Base-by-base conservation (phyloP, 2,797 vertebrate genomes). In the Eulemur rubriventer region DNA sequence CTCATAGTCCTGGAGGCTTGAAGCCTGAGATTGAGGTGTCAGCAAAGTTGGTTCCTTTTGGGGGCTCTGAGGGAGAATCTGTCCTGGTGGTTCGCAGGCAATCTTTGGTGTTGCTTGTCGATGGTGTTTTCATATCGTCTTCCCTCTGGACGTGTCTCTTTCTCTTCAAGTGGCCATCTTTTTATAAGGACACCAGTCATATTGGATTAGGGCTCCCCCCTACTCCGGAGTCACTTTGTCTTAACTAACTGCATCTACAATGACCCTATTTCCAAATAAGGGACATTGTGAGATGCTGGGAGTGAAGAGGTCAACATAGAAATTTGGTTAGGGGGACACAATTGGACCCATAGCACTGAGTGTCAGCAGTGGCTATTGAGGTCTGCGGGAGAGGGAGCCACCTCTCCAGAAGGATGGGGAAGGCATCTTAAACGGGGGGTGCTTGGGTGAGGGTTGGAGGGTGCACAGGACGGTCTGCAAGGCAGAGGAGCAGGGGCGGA, bases 381-480 rank as follows among this genome's bases (percentile, higher is more conserved):
- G 26, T 38, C 5, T 2, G 10, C 2, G 1, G n/a, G 10, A 28
- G 50, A 35, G 65, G 6, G 1, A 11, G 22, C 28, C n/a, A 3
- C 4, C 7, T 12, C 2, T 14, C 65, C 48, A 10, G 33, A 46
- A 59, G 75, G 41, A 9, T 46, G 20, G 9, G 30, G 24, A 17
- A 80, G 18, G 16, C 35, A 43, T 69, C 67, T 28, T 46, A 48
- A 63, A 46, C 38, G 7, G 82, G 52, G 0, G 16, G 7, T 24
- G 48, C 41, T 55, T 18, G 59, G 38, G 13, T 30, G 26, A 38
- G 3, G 24, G 38, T 20, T 48, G n/a, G 46, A 46, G 26, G 7
- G 80, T 0, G 46, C 14, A 12, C 22, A 30, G 46, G 16, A 16
- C 0, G 12, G 20, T 17, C 38, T 50, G 35, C 33, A 16, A n/a